Evolutionary conservation across 2,797 vertebrate species (phyloP), one percentile per base, ranked within the genome.

Genomic region (Centroberyx gerrardi): DNA sequence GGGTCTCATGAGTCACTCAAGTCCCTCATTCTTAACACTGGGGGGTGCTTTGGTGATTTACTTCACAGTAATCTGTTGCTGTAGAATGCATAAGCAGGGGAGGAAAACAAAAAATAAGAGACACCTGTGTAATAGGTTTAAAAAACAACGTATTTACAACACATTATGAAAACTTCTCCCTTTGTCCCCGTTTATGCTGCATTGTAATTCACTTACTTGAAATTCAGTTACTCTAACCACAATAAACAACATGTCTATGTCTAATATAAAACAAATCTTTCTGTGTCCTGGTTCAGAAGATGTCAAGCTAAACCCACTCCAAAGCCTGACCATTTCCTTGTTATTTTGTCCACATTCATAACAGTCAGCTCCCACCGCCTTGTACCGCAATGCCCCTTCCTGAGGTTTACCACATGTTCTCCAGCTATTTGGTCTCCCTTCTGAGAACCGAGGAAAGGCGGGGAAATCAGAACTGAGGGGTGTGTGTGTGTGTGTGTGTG

Each of bases 361-460:
- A 79, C 51, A 64, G 68, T 72, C 70, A 65, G 72, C 76, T 88
- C 69, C 85, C 79, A 80, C 71, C 40, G 22, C 60, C 42, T 80
- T 78, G 64, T n/a, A 67, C 62, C 72, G 76, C 76, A 63, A 52
- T 74, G 78, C 74, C 67, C 64, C 58, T 90, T 74, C 52, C 59
- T 40, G 78, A 81, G 84, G 76, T 66, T 80, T 58, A 74, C 84
- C 81, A 87, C 84, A 89, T 88, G 76, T 81, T 90, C 68, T 78
- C 61, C 60, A 68, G 63, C 58, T 61, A 85, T 90, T 81, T 80
- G 62, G 85, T 88, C 92, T 88, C 80, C 74, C 83, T 69, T 88
- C 80, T 74, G 72, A 85, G 63, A 80, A 76, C 40, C 65, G 65
- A 62, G 44, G 72, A 83, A 76, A 87, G 82, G 81, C 46, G 76